A percentile compares a stretch with the other conserved stretches of the same genome.
Evolutionary conservation across 1,140 invertebrate genomes (phyloP).

Genomic region (Maniola jurtina): DNA sequence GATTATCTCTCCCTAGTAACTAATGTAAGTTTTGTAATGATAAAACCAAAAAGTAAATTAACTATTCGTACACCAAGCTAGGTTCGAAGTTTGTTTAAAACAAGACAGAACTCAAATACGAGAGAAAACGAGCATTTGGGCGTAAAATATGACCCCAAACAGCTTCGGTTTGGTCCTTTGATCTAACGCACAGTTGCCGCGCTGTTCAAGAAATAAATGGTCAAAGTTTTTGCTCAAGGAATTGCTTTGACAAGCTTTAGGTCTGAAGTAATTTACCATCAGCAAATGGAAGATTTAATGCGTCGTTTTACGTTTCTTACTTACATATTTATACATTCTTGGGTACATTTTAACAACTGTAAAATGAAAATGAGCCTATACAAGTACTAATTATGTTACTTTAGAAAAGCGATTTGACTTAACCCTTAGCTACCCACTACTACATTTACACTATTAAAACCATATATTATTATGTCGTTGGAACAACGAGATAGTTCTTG

Average conservation of each 20-base stretch:
- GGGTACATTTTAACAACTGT: too few species aligned
- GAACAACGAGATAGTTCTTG: too few species aligned
- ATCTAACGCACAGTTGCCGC: slow-evolving; percentile 26
- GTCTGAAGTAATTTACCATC: slow-evolving; percentile 20
- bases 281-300: slow-evolving; percentile 8
- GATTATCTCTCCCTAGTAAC: too few species aligned
- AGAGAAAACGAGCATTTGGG: slow-evolving; percentile 11
- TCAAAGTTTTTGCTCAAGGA: slow-evolving; percentile 38
- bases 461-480: too few species aligned
- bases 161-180: slow-evolving; percentile 22
- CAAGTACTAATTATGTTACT: too few species aligned
- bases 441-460: too few species aligned
- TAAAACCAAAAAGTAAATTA: slow-evolving; percentile 10
- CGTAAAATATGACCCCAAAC: slow-evolving; percentile 25
- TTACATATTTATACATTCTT: not conserved
- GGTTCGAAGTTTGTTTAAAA: slow-evolving; percentile 21
- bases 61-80: slow-evolving; percentile 18
- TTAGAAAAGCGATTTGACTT: too few species aligned
- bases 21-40: too few species aligned
- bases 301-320: not conserved
- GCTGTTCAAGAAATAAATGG: slow-evolving; percentile 40
- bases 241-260: slow-evolving; percentile 35
- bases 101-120: slow-evolving; percentile 23
- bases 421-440: too few species aligned
- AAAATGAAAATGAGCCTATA: too few species aligned